These are phyloP conservation scores for Pseudolycoriella hygida DNA, from an alignment of 2,888 invertebrate species.

Conservation along the genomic window DNA sequence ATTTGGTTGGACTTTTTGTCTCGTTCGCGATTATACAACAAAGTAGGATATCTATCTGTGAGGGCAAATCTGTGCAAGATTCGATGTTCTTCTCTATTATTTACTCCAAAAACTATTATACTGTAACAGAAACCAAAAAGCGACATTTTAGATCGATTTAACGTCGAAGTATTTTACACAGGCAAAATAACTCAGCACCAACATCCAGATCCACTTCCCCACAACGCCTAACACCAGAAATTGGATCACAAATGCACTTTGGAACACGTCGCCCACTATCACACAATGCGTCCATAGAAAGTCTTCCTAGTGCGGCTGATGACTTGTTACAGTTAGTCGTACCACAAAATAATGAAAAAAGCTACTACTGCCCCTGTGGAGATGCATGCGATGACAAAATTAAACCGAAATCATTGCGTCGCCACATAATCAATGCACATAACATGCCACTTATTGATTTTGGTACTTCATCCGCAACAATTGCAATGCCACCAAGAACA, in stretches of 20 bases:
- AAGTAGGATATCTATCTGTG: no score
- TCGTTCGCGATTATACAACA: no score
- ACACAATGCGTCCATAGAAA: constrained; percentile 10
- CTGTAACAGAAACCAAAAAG: no score
- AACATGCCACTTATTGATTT: constrained; percentile 16
- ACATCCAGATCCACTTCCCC: constrained; percentile 1
- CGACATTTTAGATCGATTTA: no score
- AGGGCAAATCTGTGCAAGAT: no score
- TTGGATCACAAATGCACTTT: constrained; percentile 1
- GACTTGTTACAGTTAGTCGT: constrained; percentile 8
- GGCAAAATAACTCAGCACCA: constrained; percentile 1
- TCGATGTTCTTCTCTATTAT: no score
- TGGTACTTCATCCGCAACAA: constrained; percentile 14
- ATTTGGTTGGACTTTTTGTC: no score
- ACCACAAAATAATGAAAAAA: constrained; percentile 6
- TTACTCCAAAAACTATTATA: no score
- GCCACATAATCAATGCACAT: constrained; percentile 16
- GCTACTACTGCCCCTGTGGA: constrained; percentile 11
- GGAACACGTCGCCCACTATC: constrained; percentile 10
- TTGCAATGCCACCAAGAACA: constrained; percentile 16
- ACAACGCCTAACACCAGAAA: constrained; percentile 1
- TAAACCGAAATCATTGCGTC: constrained; percentile 14
- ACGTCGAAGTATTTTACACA: not conserved
- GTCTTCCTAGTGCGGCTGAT: constrained; percentile 4
- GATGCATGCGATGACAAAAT: constrained; percentile 11